These are phyloP conservation scores for Ictalurus furcatus DNA, from an alignment of 2,113 vertebrate genomes.

Conservation along the genomic window DNA sequence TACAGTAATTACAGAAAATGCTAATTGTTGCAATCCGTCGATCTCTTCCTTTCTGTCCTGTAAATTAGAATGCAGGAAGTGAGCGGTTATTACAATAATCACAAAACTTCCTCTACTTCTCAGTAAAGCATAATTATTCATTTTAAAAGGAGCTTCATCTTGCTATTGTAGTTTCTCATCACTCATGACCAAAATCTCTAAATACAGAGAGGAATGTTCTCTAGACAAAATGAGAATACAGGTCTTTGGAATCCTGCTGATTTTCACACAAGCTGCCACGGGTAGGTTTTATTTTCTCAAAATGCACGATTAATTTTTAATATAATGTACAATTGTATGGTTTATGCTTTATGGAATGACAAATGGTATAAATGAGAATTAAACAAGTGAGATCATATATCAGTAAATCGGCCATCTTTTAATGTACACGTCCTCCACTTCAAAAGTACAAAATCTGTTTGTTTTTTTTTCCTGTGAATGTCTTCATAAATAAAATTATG, in stretches of 20 bases:
- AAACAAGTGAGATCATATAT: not conserved
- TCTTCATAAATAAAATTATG: too few species aligned
- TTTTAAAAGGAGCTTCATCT: not conserved
- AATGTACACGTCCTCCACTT: too few species aligned
- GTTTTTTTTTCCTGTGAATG: too few species aligned
- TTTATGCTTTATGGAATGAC: not conserved
- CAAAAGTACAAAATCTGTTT: too few species aligned
- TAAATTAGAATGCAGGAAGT: too few species aligned
- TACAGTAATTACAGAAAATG: too few species aligned
- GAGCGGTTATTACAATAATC: not conserved
- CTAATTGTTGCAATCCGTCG: too few species aligned
- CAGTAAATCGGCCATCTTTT: too few species aligned
- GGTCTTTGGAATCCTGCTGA: not conserved
- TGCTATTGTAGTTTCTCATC: not conserved
- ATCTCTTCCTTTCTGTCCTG: too few species aligned
- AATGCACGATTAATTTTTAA: not conserved
- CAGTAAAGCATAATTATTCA: not conserved
- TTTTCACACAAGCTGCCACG: not conserved
- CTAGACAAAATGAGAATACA: constrained; percentile 1
- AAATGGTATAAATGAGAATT: not conserved
- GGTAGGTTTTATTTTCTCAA: not conserved
- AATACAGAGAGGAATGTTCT: not conserved
- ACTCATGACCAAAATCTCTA: not conserved
- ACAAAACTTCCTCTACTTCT: not conserved
- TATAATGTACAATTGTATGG: not conserved